phyloP scores from a whole-genome alignment of 2,797 vertebrate species.

The Arremon aurantiirostris region DNA sequence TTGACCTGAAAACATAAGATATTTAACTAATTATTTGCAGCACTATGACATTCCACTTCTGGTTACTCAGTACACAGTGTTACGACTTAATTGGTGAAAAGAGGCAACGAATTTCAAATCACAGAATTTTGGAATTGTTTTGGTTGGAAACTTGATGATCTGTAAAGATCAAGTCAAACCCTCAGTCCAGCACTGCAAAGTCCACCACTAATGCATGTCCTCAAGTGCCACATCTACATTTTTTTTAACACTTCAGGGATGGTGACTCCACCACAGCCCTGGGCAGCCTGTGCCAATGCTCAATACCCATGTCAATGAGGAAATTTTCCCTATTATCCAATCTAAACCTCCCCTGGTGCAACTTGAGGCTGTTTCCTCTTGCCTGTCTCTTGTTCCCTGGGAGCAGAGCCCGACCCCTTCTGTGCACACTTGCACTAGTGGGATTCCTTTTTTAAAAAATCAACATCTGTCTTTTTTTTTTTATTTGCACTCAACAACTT shows the following conservation, averaged over 20 bases:
- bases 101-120: not conserved
- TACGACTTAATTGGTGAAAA: not conserved
- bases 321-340: not conserved
- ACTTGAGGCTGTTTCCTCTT: not conserved
- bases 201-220: not conserved
- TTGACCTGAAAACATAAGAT: not conserved
- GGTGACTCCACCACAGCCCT: not conserved
- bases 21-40: not conserved
- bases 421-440: not conserved
- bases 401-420: fast-evolving
- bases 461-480: not conserved
- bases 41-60: not conserved
- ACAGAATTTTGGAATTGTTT: not conserved
- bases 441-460: not conserved
- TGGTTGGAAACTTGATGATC: not conserved
- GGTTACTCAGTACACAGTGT: not conserved
- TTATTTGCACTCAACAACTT: not conserved
- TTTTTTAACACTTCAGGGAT: not conserved
- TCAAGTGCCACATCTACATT: fast-evolving
- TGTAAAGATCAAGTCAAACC: not conserved
- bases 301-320: fast-evolving
- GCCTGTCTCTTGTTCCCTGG: not conserved
- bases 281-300: not conserved
- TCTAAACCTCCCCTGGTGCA: not conserved
- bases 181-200: not conserved